Evolutionary conservation across 2,888 invertebrate genomes (phyloP), one percentile per base, ranked within the genome.

Genomic region (Glaucopsyche alexis): DNA sequence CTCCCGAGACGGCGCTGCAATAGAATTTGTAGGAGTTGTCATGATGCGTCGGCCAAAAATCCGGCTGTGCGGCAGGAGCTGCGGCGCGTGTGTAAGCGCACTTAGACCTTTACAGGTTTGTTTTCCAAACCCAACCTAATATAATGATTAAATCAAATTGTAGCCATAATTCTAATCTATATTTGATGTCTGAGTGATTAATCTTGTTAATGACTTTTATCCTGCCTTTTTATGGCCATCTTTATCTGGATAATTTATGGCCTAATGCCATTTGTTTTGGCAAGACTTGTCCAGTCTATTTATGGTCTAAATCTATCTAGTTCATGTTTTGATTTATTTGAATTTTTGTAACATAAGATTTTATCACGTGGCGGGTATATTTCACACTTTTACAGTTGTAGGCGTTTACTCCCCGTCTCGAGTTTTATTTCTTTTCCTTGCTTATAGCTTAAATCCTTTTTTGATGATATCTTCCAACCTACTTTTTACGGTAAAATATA

Each of bases 141-240:
- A 60, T 60, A 60, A 60, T 29, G 29, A 60, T 60, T 60, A 29
- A 60, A 29, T 60, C 60, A 60, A 60, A 60, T 60, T 60, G 60
- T 29, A 13, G 60, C 29, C 29, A 29, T 60, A 60, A 60, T 60
- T 6, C 60, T 60, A 60, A 60, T 60, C 29, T 60, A 38, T 38
- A 60, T 60, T 60, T 60, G 60, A 60, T 38, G 60, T 29, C 13
- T 13, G 29, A 60, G 60, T 60, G 60, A 60, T 60, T 60, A 60
- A 60, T 60, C 60, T 60, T 60, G 60, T 60, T 60, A 60, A 29
- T 60, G 60, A 29, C 60, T 38, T 55, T 55, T 60, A 60, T 60
- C 7, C 60, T 60, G 60, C 29, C 14, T 60, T 60, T 60, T 60
- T 60, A 60, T 60, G 14, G 60, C 29, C 60, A 60, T 60, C 29